Percentiles rank a stretch among this genome's conserved stretches.
phyloP scores from a whole-genome alignment of 2,888 invertebrate species.

The Andricus quercusramuli region DNA sequence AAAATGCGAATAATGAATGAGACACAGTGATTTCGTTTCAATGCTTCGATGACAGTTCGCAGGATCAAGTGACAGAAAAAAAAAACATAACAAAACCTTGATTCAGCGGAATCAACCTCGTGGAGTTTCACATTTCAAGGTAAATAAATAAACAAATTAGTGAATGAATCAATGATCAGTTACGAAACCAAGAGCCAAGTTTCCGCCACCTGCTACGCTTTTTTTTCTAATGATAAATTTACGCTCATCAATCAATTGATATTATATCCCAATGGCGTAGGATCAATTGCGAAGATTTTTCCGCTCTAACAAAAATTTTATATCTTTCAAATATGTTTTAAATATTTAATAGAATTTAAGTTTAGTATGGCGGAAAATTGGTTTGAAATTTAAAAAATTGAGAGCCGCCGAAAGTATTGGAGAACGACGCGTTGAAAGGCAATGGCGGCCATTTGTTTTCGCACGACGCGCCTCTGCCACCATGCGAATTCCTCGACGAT shows the following conservation, averaged over 20 bases:
- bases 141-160: not conserved
- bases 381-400: not conserved
- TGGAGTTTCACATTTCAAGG: not conserved
- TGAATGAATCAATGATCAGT: not conserved
- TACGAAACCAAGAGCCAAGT: not conserved
- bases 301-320: not conserved
- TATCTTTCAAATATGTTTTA: not conserved
- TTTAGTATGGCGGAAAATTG: not conserved
- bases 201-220: not conserved
- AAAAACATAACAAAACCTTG: constrained; percentile 4
- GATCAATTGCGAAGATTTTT: not conserved
- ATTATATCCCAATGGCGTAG: not conserved
- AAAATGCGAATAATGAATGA: constrained; percentile 9
- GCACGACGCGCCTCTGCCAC: constrained; percentile 43
- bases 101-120: not conserved
- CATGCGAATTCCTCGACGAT: constrained; percentile 59
- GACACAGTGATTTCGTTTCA: constrained; percentile 17
- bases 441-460: constrained; percentile 56
- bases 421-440: constrained; percentile 43
- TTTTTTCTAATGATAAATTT: not conserved
- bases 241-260: not conserved
- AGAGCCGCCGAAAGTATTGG: not conserved
- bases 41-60: constrained; percentile 17
- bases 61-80: constrained; percentile 9
- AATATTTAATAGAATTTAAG: not conserved